Base-by-base conservation (phyloP, 2,113 vertebrate genomes). In the Sardina pilchardus region DNA sequence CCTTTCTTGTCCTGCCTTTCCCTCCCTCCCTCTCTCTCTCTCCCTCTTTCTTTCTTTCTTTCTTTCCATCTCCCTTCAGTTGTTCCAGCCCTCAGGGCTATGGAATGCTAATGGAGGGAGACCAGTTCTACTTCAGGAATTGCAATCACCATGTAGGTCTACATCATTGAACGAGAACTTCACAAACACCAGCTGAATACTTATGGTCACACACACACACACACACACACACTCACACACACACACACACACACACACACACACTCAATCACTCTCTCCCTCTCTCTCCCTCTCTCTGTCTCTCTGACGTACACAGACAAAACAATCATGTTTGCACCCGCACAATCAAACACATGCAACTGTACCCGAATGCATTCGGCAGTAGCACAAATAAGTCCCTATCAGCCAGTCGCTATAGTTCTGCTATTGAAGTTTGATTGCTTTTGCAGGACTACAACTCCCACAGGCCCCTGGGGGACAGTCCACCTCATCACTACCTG, bases 71-170 rank as follows among this genome's bases (percentile, higher is more conserved):
- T 67, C n/a, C 81, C 36, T 9, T 43, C 80, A 82, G 80, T 34
- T 26, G 81, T 59, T 39, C 42, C 16, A 83, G 21, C 80, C 81
- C 81, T 80, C 21, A 6, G 6, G 78, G 87, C 78, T 59, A 82
- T 45, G 53, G 86, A 47, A 86, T 50, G 88, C 89, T 82, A 67
- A 87, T 82, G 85, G 82, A 44, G 81, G 34, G 42, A 26, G 80
- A 84, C 67, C 67, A 80, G 43, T 83, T 53, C 63, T n/a, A 43
- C 36, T 30, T 56, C 30, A 50, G 26, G 82, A 88, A 89, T 83
- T 86, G 67, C 85, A 89, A 89, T 86, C 30, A 24, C 56, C 5
- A 63, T 63, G 56, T 63, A 53, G 56, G 56, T 63, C 56, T 63
- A 63, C 56, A 63, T 63, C 56, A 63, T 10, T n/a, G 56, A 63